Percentiles rank a stretch among this genome's conserved stretches.
phyloP scores from a whole-genome alignment of 2,888 invertebrate genomes.

The Scaeva pyrastri region DNA sequence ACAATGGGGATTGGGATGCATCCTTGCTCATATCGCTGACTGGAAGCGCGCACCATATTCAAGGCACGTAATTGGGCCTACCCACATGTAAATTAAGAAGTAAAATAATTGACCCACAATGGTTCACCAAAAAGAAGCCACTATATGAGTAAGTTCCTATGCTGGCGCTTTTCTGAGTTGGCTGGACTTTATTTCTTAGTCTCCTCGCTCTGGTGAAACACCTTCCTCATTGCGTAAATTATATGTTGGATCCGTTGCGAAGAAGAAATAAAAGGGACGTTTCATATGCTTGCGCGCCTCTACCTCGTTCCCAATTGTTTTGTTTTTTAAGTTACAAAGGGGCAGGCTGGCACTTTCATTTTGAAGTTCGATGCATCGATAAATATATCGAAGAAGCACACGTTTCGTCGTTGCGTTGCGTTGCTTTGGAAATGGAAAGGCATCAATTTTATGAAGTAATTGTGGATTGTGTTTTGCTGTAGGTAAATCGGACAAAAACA shows the following conservation, averaged over 20 bases:
- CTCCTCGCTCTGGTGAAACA: constrained; percentile 39
- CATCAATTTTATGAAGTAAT: constrained; percentile 54
- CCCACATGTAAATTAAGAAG: constrained; percentile 75
- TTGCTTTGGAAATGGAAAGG: too few relatives aligned
- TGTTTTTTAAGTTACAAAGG: neutral
- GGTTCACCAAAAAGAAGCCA: neutral
- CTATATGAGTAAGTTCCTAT: too few relatives aligned
- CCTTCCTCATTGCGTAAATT: constrained; percentile 72
- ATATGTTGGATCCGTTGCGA: constrained; percentile 60
- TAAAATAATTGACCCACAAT: constrained; percentile 71
- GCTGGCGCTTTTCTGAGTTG: neutral
- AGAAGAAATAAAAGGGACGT: constrained; percentile 17
- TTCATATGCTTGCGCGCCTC: neutral
- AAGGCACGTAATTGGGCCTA: constrained; percentile 60
- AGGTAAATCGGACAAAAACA: constrained; percentile 62
- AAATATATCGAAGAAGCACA: constrained; percentile 7
- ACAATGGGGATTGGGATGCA: constrained; percentile 13
- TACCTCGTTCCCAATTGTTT: neutral
- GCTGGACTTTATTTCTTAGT: neutral
- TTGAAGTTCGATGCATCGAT: constrained; percentile 33
- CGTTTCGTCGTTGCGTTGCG: neutral
- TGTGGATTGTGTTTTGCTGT: constrained; percentile 56
- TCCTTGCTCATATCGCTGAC: neutral
- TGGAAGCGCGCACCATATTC: constrained; percentile 43
- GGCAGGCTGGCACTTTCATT: constrained; percentile 51